A percentile compares a stretch with the other conserved stretches of the same genome.
These are phyloP conservation scores for Megaceryle maxima DNA, from an alignment of 2,113 vertebrate genomes.

Conservation along the genomic window DNA sequence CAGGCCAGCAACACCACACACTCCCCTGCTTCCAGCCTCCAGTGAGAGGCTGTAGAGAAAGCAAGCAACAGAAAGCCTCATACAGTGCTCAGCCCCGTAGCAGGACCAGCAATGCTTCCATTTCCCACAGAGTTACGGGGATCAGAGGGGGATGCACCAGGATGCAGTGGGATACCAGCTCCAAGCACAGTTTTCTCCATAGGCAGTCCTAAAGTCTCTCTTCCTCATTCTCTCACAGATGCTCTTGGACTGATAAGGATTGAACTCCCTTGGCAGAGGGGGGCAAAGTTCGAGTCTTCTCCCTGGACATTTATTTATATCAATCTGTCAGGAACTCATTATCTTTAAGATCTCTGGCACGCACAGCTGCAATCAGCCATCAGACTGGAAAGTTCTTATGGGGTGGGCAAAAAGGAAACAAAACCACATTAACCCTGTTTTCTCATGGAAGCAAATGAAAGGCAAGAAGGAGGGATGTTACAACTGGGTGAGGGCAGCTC, in stretches of 20 bases:
- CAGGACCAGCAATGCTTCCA: not conserved
- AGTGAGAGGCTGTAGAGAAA: not conserved
- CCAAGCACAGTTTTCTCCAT: not conserved
- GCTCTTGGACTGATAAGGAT: slow-evolving; percentile 7
- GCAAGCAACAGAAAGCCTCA: not conserved
- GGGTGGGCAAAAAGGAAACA: not conserved
- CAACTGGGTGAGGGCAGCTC: not conserved
- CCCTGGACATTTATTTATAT: slow-evolving; percentile 8
- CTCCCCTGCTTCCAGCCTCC: not conserved
- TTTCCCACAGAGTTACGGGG: not conserved
- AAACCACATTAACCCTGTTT: not conserved
- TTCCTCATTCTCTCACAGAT: not conserved
- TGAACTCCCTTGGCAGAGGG: not conserved
- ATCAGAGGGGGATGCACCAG: not conserved
- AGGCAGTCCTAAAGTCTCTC: not conserved
- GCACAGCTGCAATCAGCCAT: not conserved
- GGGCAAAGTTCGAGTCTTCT: slow-evolving; percentile 15
- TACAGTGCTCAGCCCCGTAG: not conserved
- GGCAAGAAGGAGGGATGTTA: not conserved
- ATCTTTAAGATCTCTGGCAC: slow-evolving; percentile 7
- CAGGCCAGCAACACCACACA: not conserved
- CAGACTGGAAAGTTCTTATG: not conserved
- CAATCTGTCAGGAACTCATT: not conserved
- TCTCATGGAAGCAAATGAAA: not conserved
- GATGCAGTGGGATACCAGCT: not conserved